Evolutionary conservation across 2,888 invertebrate species (phyloP).

Genomic region (Oasisia sp.): DNA sequence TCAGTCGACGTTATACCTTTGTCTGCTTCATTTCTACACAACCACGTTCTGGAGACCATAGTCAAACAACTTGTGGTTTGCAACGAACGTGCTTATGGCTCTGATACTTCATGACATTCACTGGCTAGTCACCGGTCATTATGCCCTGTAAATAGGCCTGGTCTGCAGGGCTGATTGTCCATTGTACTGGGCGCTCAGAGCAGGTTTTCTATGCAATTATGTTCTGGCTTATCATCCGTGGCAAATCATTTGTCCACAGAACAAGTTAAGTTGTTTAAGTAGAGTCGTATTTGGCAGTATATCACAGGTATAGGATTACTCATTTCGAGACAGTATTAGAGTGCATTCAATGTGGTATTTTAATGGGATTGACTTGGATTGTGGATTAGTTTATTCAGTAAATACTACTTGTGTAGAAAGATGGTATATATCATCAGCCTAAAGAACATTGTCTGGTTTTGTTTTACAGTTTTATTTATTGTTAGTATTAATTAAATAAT

Average conservation of each 20-base stretch:
- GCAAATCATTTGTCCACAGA: neutral
- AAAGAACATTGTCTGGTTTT: neutral
- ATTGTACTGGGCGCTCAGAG: neutral
- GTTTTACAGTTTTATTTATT: neutral
- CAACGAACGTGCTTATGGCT: neutral
- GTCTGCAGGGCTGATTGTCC: neutral
- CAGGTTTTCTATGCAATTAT: neutral
- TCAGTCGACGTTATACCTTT: neutral
- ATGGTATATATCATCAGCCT: neutral
- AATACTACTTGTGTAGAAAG: neutral
- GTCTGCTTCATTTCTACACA: neutral
- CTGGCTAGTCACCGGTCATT: neutral
- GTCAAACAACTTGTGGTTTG: neutral
- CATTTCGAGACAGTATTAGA: neutral
- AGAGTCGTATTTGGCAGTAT: neutral
- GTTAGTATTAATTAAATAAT: no score
- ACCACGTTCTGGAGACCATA: neutral
- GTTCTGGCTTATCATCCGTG: neutral
- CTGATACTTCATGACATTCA: neutral
- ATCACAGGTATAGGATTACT: neutral
- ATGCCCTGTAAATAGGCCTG: neutral
- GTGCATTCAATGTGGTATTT: neutral
- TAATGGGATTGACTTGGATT: neutral
- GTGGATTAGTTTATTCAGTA: neutral
- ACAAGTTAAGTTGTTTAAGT: slow-evolving; percentile 4